Percentiles rank a stretch among this genome's conserved stretches.
These are phyloP conservation scores for Pterobdella sp. DNA, from an alignment of 2,888 invertebrate genomes.

Conservation along the genomic window DNA sequence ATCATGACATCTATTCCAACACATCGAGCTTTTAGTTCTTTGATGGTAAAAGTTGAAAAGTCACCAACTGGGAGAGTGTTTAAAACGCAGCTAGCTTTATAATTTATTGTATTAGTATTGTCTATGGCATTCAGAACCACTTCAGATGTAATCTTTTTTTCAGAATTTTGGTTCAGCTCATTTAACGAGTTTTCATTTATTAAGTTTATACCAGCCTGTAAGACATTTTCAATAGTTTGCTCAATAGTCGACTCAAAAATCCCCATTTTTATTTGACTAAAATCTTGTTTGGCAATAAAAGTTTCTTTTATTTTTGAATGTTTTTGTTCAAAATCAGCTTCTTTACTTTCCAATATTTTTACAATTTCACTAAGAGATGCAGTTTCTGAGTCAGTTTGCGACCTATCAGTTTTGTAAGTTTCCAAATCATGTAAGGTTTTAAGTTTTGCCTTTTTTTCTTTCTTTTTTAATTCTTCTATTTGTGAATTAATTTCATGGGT, in stretches of 20 bases:
- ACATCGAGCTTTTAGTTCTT: not conserved
- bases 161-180: too few relatives aligned
- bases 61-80: not conserved
- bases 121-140: not conserved
- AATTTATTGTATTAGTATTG: not conserved
- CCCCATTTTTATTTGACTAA: too few relatives aligned
- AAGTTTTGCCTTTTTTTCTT: not conserved
- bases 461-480: not conserved
- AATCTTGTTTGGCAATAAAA: too few relatives aligned
- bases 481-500: not conserved
- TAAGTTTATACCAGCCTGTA: too few relatives aligned
- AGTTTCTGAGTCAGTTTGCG: not conserved
- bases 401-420: not conserved
- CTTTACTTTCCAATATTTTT: not conserved
- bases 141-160: too few relatives aligned
- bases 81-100: not conserved
- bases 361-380: not conserved
- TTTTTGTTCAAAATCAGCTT: not conserved
- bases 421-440: not conserved
- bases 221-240: too few relatives aligned
- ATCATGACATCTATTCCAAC: not conserved
- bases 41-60: not conserved
- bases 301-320: too few relatives aligned
- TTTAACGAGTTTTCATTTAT: too few relatives aligned
- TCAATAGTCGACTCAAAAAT: not conserved